Evolutionary conservation across 2,888 invertebrate genomes (phyloP).

Genomic region (Teleogryllus oceanicus): DNA sequence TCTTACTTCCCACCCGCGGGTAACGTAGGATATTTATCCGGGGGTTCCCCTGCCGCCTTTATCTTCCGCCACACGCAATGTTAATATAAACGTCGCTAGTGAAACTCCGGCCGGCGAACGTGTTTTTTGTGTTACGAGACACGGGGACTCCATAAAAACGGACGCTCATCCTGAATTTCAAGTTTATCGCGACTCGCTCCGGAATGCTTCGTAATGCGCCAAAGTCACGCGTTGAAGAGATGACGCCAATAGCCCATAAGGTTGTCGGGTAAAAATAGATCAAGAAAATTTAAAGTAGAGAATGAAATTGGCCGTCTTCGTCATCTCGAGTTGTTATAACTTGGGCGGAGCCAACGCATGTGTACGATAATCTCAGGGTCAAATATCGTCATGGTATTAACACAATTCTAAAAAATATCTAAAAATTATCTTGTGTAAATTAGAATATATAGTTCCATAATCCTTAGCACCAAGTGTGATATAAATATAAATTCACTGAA

Average conservation of each 20-base stretch:
- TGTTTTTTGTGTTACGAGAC: constrained; percentile 12
- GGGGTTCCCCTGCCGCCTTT: neutral
- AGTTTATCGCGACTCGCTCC: neutral
- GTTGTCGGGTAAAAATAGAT: neutral
- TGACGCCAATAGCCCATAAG: neutral
- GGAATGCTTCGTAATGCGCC: neutral
- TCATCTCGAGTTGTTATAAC: no score
- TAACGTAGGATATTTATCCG: neutral
- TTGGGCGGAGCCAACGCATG: no score
- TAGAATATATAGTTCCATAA: no score
- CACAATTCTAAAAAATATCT: no score
- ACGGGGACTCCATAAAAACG: neutral
- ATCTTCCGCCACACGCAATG: neutral
- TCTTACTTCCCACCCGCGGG: no score
- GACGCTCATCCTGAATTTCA: neutral
- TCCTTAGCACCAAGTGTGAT: no score
- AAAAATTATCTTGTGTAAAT: no score
- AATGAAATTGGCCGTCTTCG: no score
- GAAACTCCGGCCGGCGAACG: constrained; percentile 3
- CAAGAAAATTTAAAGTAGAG: no score
- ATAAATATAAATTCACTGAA: no score
- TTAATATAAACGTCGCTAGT: constrained; percentile 18
- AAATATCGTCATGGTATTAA: no score
- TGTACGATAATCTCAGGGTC: no score
- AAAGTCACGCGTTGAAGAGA: neutral